Evolutionary conservation across 64 coral and sea anemone genomes (phyloP).

Genomic region (Pocillopora verrucosa): DNA sequence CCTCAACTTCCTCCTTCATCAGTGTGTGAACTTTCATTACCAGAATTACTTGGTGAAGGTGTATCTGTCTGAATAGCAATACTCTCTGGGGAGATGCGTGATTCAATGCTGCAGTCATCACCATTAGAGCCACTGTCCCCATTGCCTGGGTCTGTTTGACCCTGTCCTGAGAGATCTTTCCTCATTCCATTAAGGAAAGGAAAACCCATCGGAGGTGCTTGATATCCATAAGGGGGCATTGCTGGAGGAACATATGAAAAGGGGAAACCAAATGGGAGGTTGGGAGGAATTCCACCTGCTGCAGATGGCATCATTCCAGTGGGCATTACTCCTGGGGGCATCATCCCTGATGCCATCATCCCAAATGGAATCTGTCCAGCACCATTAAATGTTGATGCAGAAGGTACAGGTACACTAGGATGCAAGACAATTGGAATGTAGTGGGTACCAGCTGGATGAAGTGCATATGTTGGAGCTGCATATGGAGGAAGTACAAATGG

Average conservation of each 20-base stretch:
- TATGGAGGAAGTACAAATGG: slow-evolving; percentile 51
- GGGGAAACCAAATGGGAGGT: slow-evolving; percentile 38
- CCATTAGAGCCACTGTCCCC: slow-evolving; percentile 35
- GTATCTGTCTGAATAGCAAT: slow-evolving; percentile 36
- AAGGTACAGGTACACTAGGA: slow-evolving; percentile 54
- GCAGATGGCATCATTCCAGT: background rate
- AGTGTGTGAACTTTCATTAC: slow-evolving; percentile 11
- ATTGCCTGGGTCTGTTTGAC: slow-evolving; percentile 9
- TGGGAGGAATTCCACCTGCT: slow-evolving; percentile 15
- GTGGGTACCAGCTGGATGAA: slow-evolving; percentile 85
- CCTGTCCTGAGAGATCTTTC: slow-evolving; percentile 27
- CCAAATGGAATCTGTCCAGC: slow-evolving; percentile 18
- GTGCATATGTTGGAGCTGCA: slow-evolving; percentile 76
- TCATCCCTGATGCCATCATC: background rate
- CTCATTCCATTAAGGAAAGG: slow-evolving; percentile 8
- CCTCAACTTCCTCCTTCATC: slow-evolving; percentile 42
- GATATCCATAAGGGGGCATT: slow-evolving; percentile 23
- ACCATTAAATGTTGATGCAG: slow-evolving; percentile 7
- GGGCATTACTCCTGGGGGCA: too few species aligned
- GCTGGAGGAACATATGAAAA: slow-evolving; percentile 16
- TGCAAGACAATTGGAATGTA: slow-evolving; percentile 87
- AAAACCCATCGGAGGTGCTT: slow-evolving; percentile 19
- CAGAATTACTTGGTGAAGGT: slow-evolving; percentile 1
- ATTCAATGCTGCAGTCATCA: slow-evolving; percentile 38
- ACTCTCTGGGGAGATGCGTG: slow-evolving; percentile 26